Percentiles rank a stretch among this genome's conserved stretches.
These are phyloP conservation scores for Spilarctia lutea DNA, from an alignment of 2,888 invertebrate genomes.

Conservation along the genomic window DNA sequence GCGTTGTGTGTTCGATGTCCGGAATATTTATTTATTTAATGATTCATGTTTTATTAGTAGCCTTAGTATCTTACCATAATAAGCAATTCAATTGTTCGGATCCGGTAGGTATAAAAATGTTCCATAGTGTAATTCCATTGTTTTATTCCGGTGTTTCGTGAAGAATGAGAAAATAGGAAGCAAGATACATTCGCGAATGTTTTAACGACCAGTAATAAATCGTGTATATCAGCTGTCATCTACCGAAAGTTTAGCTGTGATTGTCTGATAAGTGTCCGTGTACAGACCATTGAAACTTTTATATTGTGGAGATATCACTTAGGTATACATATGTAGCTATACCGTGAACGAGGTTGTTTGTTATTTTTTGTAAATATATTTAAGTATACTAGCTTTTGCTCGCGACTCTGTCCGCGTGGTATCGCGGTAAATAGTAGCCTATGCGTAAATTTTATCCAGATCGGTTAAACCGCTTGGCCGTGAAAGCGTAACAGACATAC, in stretches of 20 bases:
- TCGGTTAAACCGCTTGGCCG: too few relatives aligned
- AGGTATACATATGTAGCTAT: neutral
- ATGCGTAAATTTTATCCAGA: too few relatives aligned
- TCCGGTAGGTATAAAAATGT: neutral
- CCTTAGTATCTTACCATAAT: neutral
- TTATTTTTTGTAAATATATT: neutral
- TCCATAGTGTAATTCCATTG: neutral
- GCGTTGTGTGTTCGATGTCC: too few relatives aligned
- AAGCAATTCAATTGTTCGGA: neutral
- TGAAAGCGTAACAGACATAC: too few relatives aligned
- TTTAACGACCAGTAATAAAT: constrained; percentile 58
- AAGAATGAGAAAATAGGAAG: constrained; percentile 7
- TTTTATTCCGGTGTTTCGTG: neutral
- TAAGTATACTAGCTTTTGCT: neutral
- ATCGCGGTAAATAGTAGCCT: too few relatives aligned
- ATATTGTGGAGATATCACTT: neutral
- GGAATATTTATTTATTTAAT: too few relatives aligned
- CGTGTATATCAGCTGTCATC: constrained; percentile 70
- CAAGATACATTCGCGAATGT: constrained; percentile 21
- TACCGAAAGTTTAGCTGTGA: constrained; percentile 51
- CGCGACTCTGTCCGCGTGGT: too few relatives aligned
- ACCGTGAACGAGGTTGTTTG: neutral
- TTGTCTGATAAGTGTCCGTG: constrained; percentile 19
- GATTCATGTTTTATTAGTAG: too few relatives aligned
- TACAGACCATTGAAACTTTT: constrained; percentile 10